These are phyloP conservation scores for Tenualosa ilisha DNA, from an alignment of 2,797 vertebrate genomes.

Conservation along the genomic window DNA sequence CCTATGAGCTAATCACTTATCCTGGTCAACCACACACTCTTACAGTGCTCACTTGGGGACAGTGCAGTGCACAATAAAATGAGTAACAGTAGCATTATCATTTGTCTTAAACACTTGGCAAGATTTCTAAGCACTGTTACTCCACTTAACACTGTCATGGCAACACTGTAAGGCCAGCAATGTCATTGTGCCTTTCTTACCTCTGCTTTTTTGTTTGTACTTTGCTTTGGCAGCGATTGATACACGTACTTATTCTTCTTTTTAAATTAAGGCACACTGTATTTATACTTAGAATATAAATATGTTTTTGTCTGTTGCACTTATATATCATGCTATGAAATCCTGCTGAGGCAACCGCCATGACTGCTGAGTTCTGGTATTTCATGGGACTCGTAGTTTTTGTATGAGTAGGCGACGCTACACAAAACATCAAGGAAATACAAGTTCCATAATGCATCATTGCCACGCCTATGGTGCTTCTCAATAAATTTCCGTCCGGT, in stretches of 20 bases:
- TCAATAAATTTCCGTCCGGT: conserved; percentile 32
- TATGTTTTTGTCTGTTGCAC: not conserved
- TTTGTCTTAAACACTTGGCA: not conserved
- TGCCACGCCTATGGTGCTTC: not conserved
- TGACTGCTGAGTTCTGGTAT: conserved; percentile 39
- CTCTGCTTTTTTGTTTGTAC: conserved; percentile 44
- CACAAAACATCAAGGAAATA: conserved; percentile 53
- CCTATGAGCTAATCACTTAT: not conserved
- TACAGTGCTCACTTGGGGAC: not conserved
- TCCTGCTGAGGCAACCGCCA: conserved; percentile 65
- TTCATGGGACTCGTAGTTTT: conserved; percentile 69
- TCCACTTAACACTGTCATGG: not conserved
- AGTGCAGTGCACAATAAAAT: not conserved
- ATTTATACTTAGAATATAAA: not conserved
- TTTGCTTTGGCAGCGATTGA: conserved; percentile 43
- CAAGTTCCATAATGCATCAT: conserved; percentile 50
- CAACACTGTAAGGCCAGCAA: not conserved
- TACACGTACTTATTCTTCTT: conserved; percentile 57
- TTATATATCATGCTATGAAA: conserved; percentile 19
- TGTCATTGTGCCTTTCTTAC: conserved; percentile 41
- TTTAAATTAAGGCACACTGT: not conserved
- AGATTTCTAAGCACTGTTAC: not conserved
- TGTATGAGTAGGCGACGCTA: not conserved
- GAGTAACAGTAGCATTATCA: not conserved
- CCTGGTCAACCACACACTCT: not conserved